Conservation (phyloP, 2,888 invertebrate species). For the Periphyllus acericola region DNA sequence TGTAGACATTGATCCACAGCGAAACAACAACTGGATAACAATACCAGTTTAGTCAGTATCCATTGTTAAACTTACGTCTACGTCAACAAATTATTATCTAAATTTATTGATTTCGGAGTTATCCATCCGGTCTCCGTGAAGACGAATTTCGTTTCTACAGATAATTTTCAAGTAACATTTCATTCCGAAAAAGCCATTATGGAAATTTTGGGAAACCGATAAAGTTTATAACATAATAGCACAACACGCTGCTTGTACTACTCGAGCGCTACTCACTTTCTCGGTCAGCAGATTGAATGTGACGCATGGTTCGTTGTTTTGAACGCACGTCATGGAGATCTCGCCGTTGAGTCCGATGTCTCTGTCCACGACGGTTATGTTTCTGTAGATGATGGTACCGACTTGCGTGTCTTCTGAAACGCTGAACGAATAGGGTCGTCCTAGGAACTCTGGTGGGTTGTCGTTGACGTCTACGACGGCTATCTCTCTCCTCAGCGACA, state of each 20-base stretch:
- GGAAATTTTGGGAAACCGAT: too few relatives aligned
- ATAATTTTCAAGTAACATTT: too few relatives aligned
- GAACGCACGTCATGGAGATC: constrained; percentile 75
- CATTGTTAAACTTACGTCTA: too few relatives aligned
- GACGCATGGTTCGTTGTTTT: constrained; percentile 73
- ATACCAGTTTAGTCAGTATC: too few relatives aligned
- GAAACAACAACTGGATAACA: too few relatives aligned
- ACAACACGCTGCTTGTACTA: background rate
- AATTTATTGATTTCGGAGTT: too few relatives aligned
- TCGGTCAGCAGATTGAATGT: constrained; percentile 76
- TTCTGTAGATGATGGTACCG: constrained; percentile 74
- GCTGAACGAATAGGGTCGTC: constrained; percentile 78
- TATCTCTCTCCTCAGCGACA: constrained; percentile 80
- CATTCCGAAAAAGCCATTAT: too few relatives aligned
- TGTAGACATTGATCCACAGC: too few relatives aligned
- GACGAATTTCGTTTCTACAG: too few relatives aligned
- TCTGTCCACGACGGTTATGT: constrained; percentile 76
- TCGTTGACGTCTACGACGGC: constrained; percentile 84
- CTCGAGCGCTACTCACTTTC: constrained; percentile 68
- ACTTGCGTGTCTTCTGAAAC: constrained; percentile 77
- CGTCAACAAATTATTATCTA: too few relatives aligned
- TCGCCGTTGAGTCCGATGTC: constrained; percentile 81
- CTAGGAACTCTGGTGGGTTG: constrained; percentile 79
- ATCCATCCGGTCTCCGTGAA: too few relatives aligned
- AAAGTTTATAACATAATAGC: too few relatives aligned